Evolutionary conservation across 35 echinoderm and acorn worm genomes (phyloP).

Genomic region (Apostichopus californicus): DNA sequence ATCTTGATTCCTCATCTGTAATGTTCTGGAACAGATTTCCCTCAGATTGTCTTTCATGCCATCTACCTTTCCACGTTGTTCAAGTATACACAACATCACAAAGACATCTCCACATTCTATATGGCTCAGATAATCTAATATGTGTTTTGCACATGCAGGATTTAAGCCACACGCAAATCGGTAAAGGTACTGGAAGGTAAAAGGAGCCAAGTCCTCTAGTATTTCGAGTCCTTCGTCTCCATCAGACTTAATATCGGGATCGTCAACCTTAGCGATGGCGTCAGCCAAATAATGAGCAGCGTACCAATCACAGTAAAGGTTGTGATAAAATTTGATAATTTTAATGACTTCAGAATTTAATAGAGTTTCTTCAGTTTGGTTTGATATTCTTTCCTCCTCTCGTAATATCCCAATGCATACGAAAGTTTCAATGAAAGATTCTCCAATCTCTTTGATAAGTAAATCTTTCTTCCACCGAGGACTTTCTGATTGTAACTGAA

Average conservation of each 20-base stretch:
- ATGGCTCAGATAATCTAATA: background rate
- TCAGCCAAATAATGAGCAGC: slow-evolving; percentile 1
- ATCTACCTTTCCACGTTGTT: too few species aligned
- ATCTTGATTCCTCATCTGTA: too few species aligned
- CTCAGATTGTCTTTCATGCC: too few species aligned
- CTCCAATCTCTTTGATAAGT: background rate
- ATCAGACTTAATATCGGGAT: background rate
- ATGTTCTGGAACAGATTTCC: too few species aligned
- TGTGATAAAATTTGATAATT: background rate
- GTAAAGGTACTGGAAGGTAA: background rate
- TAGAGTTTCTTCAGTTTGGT: background rate
- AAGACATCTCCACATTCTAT: too few species aligned
- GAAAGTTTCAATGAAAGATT: background rate
- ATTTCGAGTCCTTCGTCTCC: background rate
- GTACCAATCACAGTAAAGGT: slow-evolving; percentile 1
- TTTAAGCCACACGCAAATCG: slow-evolving; percentile 12
- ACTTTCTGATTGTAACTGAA: background rate
- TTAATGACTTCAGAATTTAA: background rate
- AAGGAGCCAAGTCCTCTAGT: background rate
- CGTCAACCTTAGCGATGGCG: background rate
- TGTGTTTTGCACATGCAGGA: background rate
- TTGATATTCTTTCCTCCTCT: background rate
- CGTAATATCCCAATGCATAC: background rate
- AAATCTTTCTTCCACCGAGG: background rate
- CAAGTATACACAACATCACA: too few species aligned